Conservation (phyloP, 2,888 invertebrate species). For the Andrena dorsata region DNA sequence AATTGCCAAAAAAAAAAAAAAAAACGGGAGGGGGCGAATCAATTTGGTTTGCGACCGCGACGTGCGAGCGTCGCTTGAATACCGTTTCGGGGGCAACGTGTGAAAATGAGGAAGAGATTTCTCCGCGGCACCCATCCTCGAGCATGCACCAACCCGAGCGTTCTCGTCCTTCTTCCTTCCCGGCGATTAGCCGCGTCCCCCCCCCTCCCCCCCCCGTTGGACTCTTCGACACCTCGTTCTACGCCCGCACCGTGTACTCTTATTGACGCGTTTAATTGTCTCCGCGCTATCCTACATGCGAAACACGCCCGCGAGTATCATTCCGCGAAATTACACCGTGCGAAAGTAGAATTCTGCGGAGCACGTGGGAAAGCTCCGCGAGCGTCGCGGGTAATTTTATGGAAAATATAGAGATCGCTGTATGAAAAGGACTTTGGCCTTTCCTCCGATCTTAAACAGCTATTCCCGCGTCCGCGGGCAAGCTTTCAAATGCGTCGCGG, state of each 20-base stretch:
- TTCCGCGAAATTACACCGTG: slow-evolving; percentile 50
- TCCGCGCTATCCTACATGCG: slow-evolving; percentile 8
- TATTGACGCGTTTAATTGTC: slow-evolving; percentile 54
- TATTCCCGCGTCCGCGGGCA: slow-evolving; percentile 16
- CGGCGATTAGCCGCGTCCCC: slow-evolving; percentile 47
- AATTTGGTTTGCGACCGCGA: slow-evolving; percentile 43
- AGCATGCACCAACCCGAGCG: slow-evolving; percentile 30
- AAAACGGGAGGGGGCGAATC: slow-evolving; percentile 20
- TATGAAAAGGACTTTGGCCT: slow-evolving; percentile 28
- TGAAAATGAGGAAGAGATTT: slow-evolving; percentile 56
- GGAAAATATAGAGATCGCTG: slow-evolving; percentile 55
- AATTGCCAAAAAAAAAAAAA: neutral
- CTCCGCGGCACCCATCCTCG: slow-evolving; percentile 37
- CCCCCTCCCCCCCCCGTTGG: slow-evolving; percentile 5
- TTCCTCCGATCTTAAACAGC: slow-evolving; percentile 3
- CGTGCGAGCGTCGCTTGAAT: slow-evolving; percentile 50
- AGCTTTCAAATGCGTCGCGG: slow-evolving; percentile 9
- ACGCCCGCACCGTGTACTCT: neutral
- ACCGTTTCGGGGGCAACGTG: slow-evolving; percentile 56
- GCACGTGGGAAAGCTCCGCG: slow-evolving; percentile 46
- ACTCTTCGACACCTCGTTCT: slow-evolving; percentile 36
- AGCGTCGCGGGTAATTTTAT: slow-evolving; percentile 35
- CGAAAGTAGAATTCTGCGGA: slow-evolving; percentile 32
- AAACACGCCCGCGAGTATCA: slow-evolving; percentile 22
- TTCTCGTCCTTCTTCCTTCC: slow-evolving; percentile 7